Base-by-base conservation (phyloP, 2,797 vertebrate genomes). In the Tinamus major region DNA sequence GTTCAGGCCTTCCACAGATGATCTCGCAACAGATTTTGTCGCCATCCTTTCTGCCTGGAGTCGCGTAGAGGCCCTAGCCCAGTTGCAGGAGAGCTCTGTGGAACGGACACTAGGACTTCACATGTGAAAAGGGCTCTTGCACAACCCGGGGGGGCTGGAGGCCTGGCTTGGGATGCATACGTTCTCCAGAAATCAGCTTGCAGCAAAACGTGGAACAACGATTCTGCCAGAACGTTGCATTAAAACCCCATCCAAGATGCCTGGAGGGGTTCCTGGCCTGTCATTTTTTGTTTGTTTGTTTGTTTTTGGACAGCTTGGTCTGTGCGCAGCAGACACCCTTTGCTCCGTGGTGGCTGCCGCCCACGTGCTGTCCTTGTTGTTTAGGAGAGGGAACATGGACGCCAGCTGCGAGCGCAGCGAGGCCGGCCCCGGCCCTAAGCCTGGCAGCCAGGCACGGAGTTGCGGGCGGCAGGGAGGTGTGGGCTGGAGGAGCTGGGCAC, bases 1-100 rank as follows among this genome's bases (percentile, higher is more conserved):
- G 85, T 98, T 98, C 98, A 98, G 96, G 81, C 95, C 98, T 97
- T 97, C 98, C 98, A 98, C 89, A 98, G 98, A 98, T 97, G 96
- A 98, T 98, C 97, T 98, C 97, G 98, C 95, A 98, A 98, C 98
- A 97, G 97, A 97, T 97, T 98, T 98, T 97, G 97, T 98, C 96
- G 95, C 95, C 96, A 97, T 97, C 96, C 97, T 97, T 97, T 96
- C 96, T 97, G 97, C 97, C 97, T 97, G 92, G 41, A 82, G 1
- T 93, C 56, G 46, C 89, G 17, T 88, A 94, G 96, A 97, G 96
- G 93, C 95, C 91, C 78, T 94, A 41, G 62, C 79, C 89, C 68
- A 12, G 94, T 31, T 31, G 78, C 97, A 97, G 94, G 94, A 81
- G 94, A 95, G 89, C 91, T 81, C 86, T 92, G 92, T 51, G 69